phyloP scores from a whole-genome alignment of 2,888 invertebrate genomes.

The Loripinus fragilis region DNA sequence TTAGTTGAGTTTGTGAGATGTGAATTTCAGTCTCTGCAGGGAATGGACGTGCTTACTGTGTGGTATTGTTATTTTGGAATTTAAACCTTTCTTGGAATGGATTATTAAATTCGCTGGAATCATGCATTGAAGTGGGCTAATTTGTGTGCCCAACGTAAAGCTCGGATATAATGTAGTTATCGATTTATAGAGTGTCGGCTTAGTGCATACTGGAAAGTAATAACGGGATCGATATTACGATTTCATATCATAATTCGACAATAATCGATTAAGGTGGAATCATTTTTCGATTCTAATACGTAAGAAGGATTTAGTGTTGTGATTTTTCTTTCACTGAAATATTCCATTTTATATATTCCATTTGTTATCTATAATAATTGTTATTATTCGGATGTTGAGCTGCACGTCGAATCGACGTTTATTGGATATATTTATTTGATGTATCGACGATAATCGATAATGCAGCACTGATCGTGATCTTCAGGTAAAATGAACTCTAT shows the following conservation, averaged over 20 bases:
- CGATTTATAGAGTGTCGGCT: neutral
- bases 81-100: neutral
- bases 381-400: no score
- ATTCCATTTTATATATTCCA: no score
- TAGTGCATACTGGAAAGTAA: neutral
- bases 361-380: no score
- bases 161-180: constrained; percentile 15
- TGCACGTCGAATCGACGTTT: no score
- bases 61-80: neutral
- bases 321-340: no score
- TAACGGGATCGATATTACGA: neutral
- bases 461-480: neutral
- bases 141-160: neutral
- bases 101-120: neutral
- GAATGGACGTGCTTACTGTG: neutral
- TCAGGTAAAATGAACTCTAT: constrained; percentile 11
- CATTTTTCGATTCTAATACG: neutral
- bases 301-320: neutral
- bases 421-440: no score
- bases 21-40: no score
- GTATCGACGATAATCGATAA: constrained; percentile 1
- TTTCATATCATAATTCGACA: neutral
- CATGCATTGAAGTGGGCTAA: constrained; percentile 10
- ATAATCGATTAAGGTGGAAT: neutral
- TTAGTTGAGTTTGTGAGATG: no score